Base-by-base conservation (phyloP, 1,140 invertebrate species). In the Cherax quadricarinatus region DNA sequence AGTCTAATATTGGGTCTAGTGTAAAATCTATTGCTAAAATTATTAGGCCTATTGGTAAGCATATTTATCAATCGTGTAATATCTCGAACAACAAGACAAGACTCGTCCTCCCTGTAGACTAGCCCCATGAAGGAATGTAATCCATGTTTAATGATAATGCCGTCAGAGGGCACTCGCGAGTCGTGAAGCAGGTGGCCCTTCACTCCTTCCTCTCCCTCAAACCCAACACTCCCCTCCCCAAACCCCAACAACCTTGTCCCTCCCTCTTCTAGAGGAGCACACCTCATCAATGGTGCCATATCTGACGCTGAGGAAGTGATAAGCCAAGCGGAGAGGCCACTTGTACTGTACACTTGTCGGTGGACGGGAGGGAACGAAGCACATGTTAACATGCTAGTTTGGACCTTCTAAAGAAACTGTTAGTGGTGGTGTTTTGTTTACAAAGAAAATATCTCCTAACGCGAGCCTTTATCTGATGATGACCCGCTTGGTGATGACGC, bases 91-190 rank as follows among this genome's bases (percentile, higher is more conserved):
- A 85, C 5, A 70, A 30, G 83, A 21, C 70, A 3, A 30, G 60
- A 62, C 57, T 70, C 24, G 82, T 85, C 48, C 60, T 49, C 82
- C 18, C 70, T 24, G 83, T 51, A 48, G 62, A 57, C 70, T 66
- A 62, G 41, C 30, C 82, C 82, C 83, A 85, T 6, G 60, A 70
- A 48, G 60, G 60, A 24, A 70, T 66, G 60, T 85, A 85, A 85
- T 85, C 83, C 83, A 70, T 1, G 12, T 70, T 85, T 85, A 85
- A 85, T 85, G 83, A 85, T 85, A 70, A 85, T 85, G 24, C 83
- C 62, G 30, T 48, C 70, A 4, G 62, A 49, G 30, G 60, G 30
- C 60, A 12, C 62, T 57, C 60, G 10, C 48, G 30, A 70, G 14
- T 16, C 5, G 60, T 18, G 83, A 30, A 48, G 83, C 83, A n/a